Conservation (phyloP, 2,797 vertebrate species). For the Huso huso region DNA sequence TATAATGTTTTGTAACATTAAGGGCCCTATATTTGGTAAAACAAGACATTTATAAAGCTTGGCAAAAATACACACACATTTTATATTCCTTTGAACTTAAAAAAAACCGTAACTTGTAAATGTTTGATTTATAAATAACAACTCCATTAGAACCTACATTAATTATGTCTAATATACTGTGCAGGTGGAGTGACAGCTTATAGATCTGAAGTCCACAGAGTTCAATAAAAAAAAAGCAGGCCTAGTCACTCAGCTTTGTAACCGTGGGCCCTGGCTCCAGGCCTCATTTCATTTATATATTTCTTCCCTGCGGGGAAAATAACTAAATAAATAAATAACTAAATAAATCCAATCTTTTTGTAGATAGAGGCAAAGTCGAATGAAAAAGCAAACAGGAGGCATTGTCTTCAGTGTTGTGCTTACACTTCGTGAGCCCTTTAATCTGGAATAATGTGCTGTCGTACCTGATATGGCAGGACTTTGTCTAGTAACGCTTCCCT, state of each 20-base stretch:
- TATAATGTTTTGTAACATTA: no score
- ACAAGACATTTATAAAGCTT: no score
- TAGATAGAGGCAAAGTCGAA: background rate
- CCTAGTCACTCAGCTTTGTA: conserved; percentile 18
- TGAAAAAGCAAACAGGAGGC: conserved; percentile 11
- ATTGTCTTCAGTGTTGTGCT: background rate
- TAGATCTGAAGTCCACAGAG: no score
- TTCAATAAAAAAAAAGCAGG: conserved; percentile 10
- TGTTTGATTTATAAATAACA: no score
- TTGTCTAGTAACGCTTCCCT: background rate
- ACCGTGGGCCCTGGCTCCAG: conserved; percentile 18
- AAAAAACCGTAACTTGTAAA: no score
- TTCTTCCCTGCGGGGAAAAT: background rate
- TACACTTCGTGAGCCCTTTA: conserved; percentile 13
- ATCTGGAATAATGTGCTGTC: conserved; percentile 12
- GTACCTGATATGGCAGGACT: conserved; percentile 10
- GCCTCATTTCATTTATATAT: conserved; percentile 14
- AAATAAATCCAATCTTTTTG: background rate
- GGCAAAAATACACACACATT: no score
- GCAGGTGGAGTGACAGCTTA: no score
- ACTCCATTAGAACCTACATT: no score
- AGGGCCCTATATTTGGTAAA: no score
- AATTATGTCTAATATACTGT: no score
- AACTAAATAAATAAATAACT: no score
- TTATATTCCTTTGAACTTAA: no score